Evolutionary conservation across 1,140 invertebrate species (phyloP).

Genomic region (Dinothrombium tinctorium): DNA sequence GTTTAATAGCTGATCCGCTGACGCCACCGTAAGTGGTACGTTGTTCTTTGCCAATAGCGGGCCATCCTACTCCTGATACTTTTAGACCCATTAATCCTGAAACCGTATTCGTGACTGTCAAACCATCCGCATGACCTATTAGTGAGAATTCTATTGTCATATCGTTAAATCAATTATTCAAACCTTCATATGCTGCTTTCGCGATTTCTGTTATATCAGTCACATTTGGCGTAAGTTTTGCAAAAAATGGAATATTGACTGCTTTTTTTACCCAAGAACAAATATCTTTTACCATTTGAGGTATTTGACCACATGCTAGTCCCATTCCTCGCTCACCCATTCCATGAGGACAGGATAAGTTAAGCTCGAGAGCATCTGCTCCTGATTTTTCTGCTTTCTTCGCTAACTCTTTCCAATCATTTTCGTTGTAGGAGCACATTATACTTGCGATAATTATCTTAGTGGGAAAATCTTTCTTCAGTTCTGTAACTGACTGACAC

Average conservation of each 20-base stretch:
- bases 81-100: constrained; percentile 69
- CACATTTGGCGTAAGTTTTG: constrained; percentile 92
- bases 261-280: constrained; percentile 61
- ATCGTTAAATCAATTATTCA: constrained; percentile 34
- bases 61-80: constrained; percentile 61
- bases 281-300: constrained; percentile 59
- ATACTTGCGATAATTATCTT: constrained; percentile 89
- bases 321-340: constrained; percentile 97
- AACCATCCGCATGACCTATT: constrained; percentile 63
- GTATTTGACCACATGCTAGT: constrained; percentile 78
- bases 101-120: constrained; percentile 91
- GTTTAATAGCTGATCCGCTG: constrained; percentile 80
- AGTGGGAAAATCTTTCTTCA: constrained; percentile 73
- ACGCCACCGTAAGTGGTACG: constrained; percentile 86
- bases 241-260: constrained; percentile 85
- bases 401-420: constrained; percentile 67
- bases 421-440: constrained; percentile 70
- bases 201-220: constrained; percentile 77
- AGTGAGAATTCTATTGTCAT: constrained; percentile 24
- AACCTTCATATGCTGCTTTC: constrained; percentile 62
- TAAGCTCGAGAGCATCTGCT: constrained; percentile 80
- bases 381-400: constrained; percentile 51
- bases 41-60: constrained; percentile 51
- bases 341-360: constrained; percentile 91
- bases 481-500: constrained; percentile 60